Evolutionary conservation across 2,888 invertebrate genomes (phyloP).

Genomic region (Ganaspis brasiliensis): DNA sequence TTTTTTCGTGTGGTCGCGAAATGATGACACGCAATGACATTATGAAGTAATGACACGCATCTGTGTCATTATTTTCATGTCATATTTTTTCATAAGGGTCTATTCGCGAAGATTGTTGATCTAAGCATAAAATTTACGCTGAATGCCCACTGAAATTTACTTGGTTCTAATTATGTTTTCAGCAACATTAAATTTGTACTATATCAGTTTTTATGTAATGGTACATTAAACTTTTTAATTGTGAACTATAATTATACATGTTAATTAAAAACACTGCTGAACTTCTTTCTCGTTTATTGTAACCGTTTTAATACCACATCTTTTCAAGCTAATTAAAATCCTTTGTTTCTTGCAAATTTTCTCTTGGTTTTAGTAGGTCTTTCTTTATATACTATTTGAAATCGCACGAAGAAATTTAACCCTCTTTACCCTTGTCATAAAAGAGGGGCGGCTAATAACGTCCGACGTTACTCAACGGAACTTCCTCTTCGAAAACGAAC

Average conservation of each 20-base stretch:
- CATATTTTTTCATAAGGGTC: too few species aligned
- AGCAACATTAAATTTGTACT: too few species aligned
- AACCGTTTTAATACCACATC: constrained; percentile 10
- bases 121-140: too few species aligned
- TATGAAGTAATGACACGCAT: too few species aligned
- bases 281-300: background rate
- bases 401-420: constrained; percentile 45
- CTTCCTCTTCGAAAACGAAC: constrained; percentile 46
- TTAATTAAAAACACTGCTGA: constrained; percentile 28
- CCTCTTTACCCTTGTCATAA: constrained; percentile 27
- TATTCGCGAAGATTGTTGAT: too few species aligned
- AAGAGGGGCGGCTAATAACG: constrained; percentile 48
- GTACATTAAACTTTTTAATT: background rate
- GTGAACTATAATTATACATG: constrained; percentile 8
- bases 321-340: background rate
- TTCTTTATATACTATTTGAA: constrained; percentile 12
- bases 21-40: too few species aligned
- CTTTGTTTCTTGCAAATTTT: constrained; percentile 4
- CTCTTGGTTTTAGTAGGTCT: background rate
- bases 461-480: constrained; percentile 48
- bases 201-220: background rate
- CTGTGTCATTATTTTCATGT: too few species aligned
- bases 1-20: too few species aligned
- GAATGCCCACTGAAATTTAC: too few species aligned
- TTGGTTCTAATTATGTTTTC: too few species aligned